Base-by-base conservation (phyloP, 1,140 invertebrate genomes). In the Drosophila cardini region DNA sequence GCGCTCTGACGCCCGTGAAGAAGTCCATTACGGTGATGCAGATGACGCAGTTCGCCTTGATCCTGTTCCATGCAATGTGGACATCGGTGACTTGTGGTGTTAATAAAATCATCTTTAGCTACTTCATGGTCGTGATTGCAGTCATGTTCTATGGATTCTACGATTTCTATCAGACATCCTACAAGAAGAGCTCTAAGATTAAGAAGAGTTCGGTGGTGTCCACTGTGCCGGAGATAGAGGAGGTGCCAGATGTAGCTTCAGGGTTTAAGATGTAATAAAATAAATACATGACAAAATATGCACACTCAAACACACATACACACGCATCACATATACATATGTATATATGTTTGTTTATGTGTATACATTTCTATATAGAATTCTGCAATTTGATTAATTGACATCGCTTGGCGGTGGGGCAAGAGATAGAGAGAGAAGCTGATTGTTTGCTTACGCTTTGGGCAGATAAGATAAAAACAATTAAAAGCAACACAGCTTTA, bases 91-190 rank as follows among this genome's bases (percentile, higher is more conserved):
- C 21, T 0, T 91, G 90, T 38, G 65, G 74, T 15, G 34, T 84
- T 9, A 57, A 80, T 1, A 32, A 9, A 13, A 3, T 42, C 0
- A 34, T 92, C 7, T 76, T 95, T 4, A 10, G 8, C 94, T 94
- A 92, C 92, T 96, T 81, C 57, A 38, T 62, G 68, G 92, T 93
- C 15, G 95, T 96, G 84, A 93, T 96, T 1, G 40, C 93, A 42
- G 84, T 95, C 50, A 94, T 96, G 57, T 95, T 95, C 74, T 95
- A 95, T 83, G 94, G 96, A 91, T 96, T 96, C 83, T 94, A 94
- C 69, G 93, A 95, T 56, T 96, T 96, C 91, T 96, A 95, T 78
- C 93, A 91, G 52, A 94, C 93, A 52, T 91, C 93, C 8, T 95
- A 95, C 75, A 53, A 55, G 32, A 53, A 55, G 32, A 57, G n/a